A percentile compares a stretch with the other conserved stretches of the same genome.
Evolutionary conservation across 2,888 invertebrate genomes (phyloP).

Genomic region (Xanthia togata): DNA sequence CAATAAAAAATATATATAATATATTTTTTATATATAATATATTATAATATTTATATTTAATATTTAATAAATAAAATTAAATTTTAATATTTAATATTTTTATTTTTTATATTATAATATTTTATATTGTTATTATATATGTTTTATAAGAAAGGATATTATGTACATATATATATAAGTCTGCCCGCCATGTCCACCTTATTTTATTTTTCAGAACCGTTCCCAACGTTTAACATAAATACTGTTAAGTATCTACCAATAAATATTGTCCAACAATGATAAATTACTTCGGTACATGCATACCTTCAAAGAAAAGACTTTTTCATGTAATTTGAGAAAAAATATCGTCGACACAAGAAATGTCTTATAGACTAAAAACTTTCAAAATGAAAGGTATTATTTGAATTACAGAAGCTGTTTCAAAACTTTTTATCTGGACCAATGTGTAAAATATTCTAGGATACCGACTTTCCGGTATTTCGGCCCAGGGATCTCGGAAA

Average conservation of each 20-base stretch:
- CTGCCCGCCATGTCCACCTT: conserved; percentile 28
- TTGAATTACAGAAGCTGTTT: background rate
- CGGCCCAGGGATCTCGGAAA: background rate
- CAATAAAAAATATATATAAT: too few species aligned
- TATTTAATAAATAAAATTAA: too few species aligned
- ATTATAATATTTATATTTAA: too few species aligned
- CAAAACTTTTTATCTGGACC: background rate
- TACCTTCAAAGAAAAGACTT: background rate
- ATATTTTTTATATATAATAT: too few species aligned
- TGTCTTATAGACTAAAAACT: background rate
- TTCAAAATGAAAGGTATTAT: background rate
- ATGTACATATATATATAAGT: background rate
- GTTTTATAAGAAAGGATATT: background rate
- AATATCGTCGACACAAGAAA: background rate
- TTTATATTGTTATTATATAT: too few species aligned
- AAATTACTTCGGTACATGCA: conserved; percentile 4
- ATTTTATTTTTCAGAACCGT: conserved; percentile 8
- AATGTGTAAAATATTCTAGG: background rate
- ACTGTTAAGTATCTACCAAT: conserved; percentile 35
- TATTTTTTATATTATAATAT: too few species aligned
- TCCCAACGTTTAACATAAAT: conserved; percentile 40
- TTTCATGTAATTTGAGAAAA: background rate
- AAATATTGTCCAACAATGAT: conserved; percentile 38
- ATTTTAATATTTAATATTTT: too few species aligned
- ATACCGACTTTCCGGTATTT: background rate